These are phyloP conservation scores for Montipora foliosa DNA, from an alignment of 64 coral and sea anemone genomes.

Conservation along the genomic window DNA sequence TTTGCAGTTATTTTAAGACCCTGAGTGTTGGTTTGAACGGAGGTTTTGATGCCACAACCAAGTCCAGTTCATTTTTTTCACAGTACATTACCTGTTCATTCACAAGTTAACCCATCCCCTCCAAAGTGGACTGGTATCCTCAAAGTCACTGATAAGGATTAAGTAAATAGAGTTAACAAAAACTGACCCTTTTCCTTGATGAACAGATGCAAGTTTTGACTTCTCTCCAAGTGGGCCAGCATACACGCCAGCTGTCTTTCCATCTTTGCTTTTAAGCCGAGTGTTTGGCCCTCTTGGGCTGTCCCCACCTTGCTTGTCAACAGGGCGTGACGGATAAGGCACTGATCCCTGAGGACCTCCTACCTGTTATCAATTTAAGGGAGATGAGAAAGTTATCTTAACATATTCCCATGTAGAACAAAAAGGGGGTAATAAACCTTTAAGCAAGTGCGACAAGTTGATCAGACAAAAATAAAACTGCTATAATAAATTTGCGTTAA, in stretches of 20 bases:
- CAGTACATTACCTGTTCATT: too few species aligned
- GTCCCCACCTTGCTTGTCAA: neutral
- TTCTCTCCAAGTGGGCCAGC: slow-evolving; percentile 23
- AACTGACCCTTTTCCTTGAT: slow-evolving; percentile 61
- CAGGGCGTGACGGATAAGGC: slow-evolving; percentile 15
- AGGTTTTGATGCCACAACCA: too few species aligned
- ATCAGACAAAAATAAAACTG: too few species aligned
- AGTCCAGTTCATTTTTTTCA: too few species aligned
- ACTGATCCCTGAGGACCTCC: neutral
- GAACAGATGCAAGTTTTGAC: slow-evolving; percentile 17
- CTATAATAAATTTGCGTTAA: too few species aligned
- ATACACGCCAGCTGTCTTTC: neutral
- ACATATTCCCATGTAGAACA: too few species aligned
- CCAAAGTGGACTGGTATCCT: too few species aligned
- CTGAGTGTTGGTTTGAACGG: too few species aligned
- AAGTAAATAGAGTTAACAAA: neutral
- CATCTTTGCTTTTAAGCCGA: slow-evolving; percentile 23
- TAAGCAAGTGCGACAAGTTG: too few species aligned
- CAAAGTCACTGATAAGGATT: neutral
- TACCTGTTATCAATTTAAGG: neutral
- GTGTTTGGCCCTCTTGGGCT: slow-evolving; percentile 55
- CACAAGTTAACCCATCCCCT: neutral
- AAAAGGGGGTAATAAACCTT: too few species aligned
- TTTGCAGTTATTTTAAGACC: too few species aligned
- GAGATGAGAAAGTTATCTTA: neutral